Base-by-base conservation (phyloP, 2,888 invertebrate genomes). In the Ochropacha duplaris region DNA sequence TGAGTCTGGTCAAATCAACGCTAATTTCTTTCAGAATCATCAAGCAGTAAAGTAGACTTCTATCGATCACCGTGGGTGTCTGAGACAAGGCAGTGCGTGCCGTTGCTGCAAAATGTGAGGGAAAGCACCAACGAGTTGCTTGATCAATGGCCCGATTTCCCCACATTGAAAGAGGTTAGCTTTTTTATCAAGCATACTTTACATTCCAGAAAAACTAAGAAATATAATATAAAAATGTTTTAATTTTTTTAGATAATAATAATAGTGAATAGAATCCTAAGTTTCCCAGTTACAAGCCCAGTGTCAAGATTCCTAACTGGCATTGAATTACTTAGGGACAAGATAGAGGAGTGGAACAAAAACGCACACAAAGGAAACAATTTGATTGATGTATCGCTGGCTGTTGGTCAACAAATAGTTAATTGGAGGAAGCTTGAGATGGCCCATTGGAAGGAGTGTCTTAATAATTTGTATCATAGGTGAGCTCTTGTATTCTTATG, bases 361-460 rank as follows among this genome's bases (percentile, higher is more conserved):
- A 96, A 97, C 69, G 98, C 99, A 0, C 97, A 98, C 74, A 95
- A 94, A 66, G 96, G 96, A 6, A 97, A 99, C 60, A 97, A 97
- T 64, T 88, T 99, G 75, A 94, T 95, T 0, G 93, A 94, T 0
- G 94, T 96, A 60, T 95, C 97, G n/a, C 85, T 95, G 28, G 94
- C 94, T 28, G 92, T 99, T 1, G 96, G 97, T 0, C 94, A 95
- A 62, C 95, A 97, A 77, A 96, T 99, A 54, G 95, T 99, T 52
- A 94, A 95, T 54, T 99, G 99, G 99, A 95, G 99, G 59, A 97
- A 97, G 81, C 83, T 98, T 26, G 99, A 99, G 83, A 93, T 99
- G 71, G 94, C 94, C 58, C 95, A 96, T 75, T 99, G 99, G 99
- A 96, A 96, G 70, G 95, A 96, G 72, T 96, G 97, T 59, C 91